Base-by-base conservation (phyloP, 2,888 invertebrate genomes). In the Meiosimyza decipiens region DNA sequence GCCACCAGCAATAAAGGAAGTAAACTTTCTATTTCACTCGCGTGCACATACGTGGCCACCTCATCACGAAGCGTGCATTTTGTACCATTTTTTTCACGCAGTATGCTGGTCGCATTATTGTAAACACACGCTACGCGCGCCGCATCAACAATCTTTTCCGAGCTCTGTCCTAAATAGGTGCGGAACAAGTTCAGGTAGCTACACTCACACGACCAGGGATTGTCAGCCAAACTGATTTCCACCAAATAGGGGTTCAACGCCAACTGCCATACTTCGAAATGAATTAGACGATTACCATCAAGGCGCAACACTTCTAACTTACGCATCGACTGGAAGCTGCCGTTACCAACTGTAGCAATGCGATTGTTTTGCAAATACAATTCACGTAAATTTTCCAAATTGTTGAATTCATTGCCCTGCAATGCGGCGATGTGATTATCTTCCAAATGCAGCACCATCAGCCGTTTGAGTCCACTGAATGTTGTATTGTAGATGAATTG, bases 201-300 rank as follows among this genome's bases (percentile, higher is more conserved):
- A 88, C 97, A 97, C 84, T 95, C 95, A 87, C 97, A 97, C 77
- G 94, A 94, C 96, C 96, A 97, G 66, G 93, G 93, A 86, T 97
- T 97, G 80, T 92, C 92, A 72, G 93, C 91, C 77, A 97, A 89
- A 71, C 93, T 93, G 80, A 97, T 92, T 87, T 94, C 94, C n/a
- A 94, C 93, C 82, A 96, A 90, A 88, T 95, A 95, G 28, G 95
- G 94, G 88, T 95, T 95, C 81, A 91, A 88, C 74, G 91, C 90
- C 83, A 96, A 91, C 86, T 94, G 94, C 95, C 96, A 95, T 79
- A 96, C 93, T 79, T 94, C 92, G 83, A 95, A 96, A 76, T 92
- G 91, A 81, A 91, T 90, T 83, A 97, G 90, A 76, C 91, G 91
- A 88, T 97, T 97, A 81, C 94, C 93, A 85, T 96, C 95, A 79